Base-by-base conservation (phyloP, 2,797 vertebrate species). In the Fistularia tabacaria region DNA sequence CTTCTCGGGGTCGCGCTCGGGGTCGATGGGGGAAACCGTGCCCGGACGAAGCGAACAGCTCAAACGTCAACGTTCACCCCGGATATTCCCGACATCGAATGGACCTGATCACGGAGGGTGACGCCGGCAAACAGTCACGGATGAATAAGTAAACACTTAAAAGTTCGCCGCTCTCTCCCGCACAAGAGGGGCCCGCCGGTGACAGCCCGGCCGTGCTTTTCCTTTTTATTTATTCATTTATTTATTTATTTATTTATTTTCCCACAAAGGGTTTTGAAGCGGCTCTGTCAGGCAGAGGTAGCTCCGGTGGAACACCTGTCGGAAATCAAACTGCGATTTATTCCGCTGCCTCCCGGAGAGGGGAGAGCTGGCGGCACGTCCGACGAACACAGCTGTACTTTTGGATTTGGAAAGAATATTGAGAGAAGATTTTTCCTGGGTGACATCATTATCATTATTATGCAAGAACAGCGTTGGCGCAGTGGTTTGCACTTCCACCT, bases 321-420 rank as follows among this genome's bases (percentile, higher is more conserved):
- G 78, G 54, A 73, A 82, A 85, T 82, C 72, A 66, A 66, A 76
- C 78, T 77, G 73, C 45, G 46, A 70, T 76, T 82, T 37, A 79
- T 80, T 74, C 67, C 14, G 55, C 67, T 45, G 48, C 49, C 43
- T 76, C 70, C 45, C 60, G 8, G 64, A 79, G 67, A 77, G 62
- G 38, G 46, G 54, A 54, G 46, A 54, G 61, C 15, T 10, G 43
- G 11, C 43, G 10, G 11, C 14, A 45, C 14, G 11, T 25, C 25
- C 25, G 25, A 25, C 2, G 2, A 25, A 25, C 25, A 5, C 25
- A 5, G 25, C 25, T 25, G 25, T 25, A 25, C 2, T 25, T 25
- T 25, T 25, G 2, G 25, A 25, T 25, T 25, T 25, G 25, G 25
- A 25, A 5, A 25, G 25, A 25, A 25, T 25, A 25, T 25, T 5